phyloP scores from a whole-genome alignment of 2,113 vertebrate species.

The Hepsetus odoe region DNA sequence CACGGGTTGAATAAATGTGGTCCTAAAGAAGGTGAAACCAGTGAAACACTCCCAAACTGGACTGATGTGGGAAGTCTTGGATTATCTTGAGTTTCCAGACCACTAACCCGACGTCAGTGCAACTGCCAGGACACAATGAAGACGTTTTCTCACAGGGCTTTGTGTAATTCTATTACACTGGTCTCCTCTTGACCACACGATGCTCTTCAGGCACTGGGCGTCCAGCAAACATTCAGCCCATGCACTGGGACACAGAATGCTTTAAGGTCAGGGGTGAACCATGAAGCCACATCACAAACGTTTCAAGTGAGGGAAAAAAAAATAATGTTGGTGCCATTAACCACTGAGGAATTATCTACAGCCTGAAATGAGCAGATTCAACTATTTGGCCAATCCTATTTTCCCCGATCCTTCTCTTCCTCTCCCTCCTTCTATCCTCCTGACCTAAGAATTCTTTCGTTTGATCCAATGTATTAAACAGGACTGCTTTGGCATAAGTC shows the following conservation, averaged over 20 bases:
- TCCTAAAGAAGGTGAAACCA: not conserved
- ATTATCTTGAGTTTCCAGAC: conserved; percentile 26
- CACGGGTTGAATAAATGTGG: too few relatives aligned
- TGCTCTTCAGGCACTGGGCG: conserved; percentile 17
- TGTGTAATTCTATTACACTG: not conserved
- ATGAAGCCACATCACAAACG: conserved; percentile 62
- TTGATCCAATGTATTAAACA: not conserved
- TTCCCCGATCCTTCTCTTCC: conserved; percentile 41
- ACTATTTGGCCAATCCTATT: conserved; percentile 28
- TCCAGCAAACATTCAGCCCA: conserved; percentile 44
- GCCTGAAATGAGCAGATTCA: not conserved
- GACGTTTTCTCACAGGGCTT: conserved; percentile 37
- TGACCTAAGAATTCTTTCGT: conserved; percentile 39
- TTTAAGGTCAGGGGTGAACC: conserved; percentile 55
- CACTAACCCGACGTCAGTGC: conserved; percentile 24
- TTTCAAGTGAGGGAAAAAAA: conserved; percentile 61
- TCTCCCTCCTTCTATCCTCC: conserved; percentile 28
- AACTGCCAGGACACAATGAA: conserved; percentile 34
- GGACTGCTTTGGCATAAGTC: not conserved
- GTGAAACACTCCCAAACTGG: conserved; percentile 14
- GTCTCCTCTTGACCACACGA: not conserved
- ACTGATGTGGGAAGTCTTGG: conserved; percentile 7
- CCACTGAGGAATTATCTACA: conserved; percentile 53
- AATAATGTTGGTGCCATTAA: conserved; percentile 45
- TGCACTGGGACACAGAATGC: too few relatives aligned